Conservation (phyloP, 2,797 vertebrate genomes). For the Perodicticus potto region DNA sequence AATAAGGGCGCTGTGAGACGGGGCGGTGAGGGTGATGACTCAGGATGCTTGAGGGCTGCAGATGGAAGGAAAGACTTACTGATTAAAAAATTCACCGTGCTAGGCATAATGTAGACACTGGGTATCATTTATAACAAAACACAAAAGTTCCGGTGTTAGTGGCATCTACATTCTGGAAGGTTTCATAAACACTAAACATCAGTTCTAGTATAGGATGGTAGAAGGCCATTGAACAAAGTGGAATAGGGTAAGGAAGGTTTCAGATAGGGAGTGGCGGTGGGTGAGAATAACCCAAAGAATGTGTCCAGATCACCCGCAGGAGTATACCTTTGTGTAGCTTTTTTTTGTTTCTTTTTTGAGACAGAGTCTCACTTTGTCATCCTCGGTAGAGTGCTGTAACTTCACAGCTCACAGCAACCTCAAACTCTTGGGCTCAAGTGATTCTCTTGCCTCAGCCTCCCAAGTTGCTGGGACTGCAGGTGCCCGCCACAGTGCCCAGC, state of each 20-base stretch:
- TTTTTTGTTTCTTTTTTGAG: neutral
- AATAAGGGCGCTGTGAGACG: neutral
- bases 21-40: slow-evolving; percentile 28
- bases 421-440: no score
- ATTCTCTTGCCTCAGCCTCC: no score
- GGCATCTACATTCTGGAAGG: neutral
- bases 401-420: no score
- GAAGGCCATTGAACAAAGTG: neutral
- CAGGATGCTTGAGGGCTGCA: slow-evolving; percentile 2
- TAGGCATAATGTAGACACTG: neutral
- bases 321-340: neutral
- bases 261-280: neutral
- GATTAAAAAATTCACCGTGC: neutral
- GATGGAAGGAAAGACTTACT: slow-evolving; percentile 46
- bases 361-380: no score
- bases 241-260: slow-evolving; percentile 29
- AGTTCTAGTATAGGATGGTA: neutral
- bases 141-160: neutral
- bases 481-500: no score
- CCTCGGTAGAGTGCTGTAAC: no score
- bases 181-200: neutral
- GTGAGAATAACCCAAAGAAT: neutral
- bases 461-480: no score
- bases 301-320: neutral
- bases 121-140: slow-evolving; percentile 22